These are phyloP conservation scores for Mercenaria mercenaria DNA, from an alignment of 1,140 invertebrate species.

Conservation along the genomic window DNA sequence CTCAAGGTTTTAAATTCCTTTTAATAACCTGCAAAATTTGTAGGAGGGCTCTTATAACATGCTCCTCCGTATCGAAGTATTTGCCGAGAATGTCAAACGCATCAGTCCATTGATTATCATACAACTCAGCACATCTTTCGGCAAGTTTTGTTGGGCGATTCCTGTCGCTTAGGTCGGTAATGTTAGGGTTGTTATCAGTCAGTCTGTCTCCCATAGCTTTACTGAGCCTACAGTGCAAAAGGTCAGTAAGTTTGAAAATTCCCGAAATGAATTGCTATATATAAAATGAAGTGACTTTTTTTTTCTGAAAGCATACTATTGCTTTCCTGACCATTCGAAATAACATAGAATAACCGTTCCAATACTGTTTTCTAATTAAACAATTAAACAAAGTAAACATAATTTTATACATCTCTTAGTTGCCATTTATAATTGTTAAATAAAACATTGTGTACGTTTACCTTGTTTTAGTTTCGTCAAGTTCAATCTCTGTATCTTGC, in stretches of 20 bases:
- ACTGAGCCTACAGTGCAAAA: neutral
- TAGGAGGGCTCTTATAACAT: neutral
- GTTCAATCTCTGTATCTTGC: neutral
- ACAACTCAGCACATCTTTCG: neutral
- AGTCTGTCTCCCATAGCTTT: neutral
- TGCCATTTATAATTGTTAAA: neutral
- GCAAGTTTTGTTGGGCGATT: neutral
- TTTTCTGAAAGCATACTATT: too few species aligned
- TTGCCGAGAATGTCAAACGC: neutral
- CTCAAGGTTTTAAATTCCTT: too few species aligned
- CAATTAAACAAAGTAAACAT: too few species aligned
- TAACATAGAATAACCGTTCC: neutral
- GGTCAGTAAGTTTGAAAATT: too few species aligned
- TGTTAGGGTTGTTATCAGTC: constrained; percentile 30
- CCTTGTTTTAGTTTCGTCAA: constrained; percentile 5
- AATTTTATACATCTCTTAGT: neutral
- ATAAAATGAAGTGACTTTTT: too few species aligned
- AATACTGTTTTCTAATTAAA: too few species aligned
- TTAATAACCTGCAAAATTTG: neutral
- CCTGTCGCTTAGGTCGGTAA: neutral
- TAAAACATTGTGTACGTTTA: neutral
- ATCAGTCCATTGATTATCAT: constrained; percentile 29
- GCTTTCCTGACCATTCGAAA: too few species aligned
- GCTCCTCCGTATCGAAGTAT: neutral
- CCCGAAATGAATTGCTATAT: too few species aligned